Evolutionary conservation across 2,797 vertebrate genomes (phyloP).

Genomic region (Alosa sapidissima): DNA sequence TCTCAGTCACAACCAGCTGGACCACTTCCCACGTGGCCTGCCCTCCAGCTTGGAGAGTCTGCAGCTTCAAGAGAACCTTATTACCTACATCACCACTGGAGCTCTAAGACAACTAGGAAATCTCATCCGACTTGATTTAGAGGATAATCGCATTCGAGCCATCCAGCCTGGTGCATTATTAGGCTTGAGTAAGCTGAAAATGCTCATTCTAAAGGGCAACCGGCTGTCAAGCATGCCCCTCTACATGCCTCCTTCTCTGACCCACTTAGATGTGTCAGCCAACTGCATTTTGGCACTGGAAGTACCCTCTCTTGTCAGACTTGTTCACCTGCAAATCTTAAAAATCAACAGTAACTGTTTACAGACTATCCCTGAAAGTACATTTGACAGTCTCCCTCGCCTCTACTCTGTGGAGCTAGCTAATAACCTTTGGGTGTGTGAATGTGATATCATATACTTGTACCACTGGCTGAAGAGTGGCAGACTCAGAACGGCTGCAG

Average conservation of each 20-base stretch:
- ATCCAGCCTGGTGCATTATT: slow-evolving; percentile 74
- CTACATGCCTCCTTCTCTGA: slow-evolving; percentile 71
- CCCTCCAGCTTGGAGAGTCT: slow-evolving; percentile 76
- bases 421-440: slow-evolving; percentile 76
- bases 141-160: slow-evolving; percentile 75
- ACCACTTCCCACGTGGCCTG: slow-evolving; percentile 74
- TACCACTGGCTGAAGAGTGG: slow-evolving; percentile 74
- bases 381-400: slow-evolving; percentile 67
- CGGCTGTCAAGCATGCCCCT: slow-evolving; percentile 65
- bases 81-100: slow-evolving; percentile 75
- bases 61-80: slow-evolving; percentile 76
- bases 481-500: slow-evolving; percentile 67
- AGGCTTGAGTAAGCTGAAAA: slow-evolving; percentile 65
- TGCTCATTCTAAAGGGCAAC: slow-evolving; percentile 74
- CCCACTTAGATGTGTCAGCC: slow-evolving; percentile 71
- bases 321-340: slow-evolving; percentile 75
- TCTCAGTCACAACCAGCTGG: slow-evolving; percentile 74
- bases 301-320: slow-evolving; percentile 62
- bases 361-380: slow-evolving; percentile 69
- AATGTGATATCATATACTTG: slow-evolving; percentile 77
- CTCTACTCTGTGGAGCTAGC: slow-evolving; percentile 70
- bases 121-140: slow-evolving; percentile 74
- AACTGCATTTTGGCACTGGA: slow-evolving; percentile 76
- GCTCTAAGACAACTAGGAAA: slow-evolving; percentile 71
- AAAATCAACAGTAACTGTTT: slow-evolving; percentile 80